These are phyloP conservation scores for Orthosia gothica DNA, from an alignment of 2,888 invertebrate genomes.

Conservation along the genomic window DNA sequence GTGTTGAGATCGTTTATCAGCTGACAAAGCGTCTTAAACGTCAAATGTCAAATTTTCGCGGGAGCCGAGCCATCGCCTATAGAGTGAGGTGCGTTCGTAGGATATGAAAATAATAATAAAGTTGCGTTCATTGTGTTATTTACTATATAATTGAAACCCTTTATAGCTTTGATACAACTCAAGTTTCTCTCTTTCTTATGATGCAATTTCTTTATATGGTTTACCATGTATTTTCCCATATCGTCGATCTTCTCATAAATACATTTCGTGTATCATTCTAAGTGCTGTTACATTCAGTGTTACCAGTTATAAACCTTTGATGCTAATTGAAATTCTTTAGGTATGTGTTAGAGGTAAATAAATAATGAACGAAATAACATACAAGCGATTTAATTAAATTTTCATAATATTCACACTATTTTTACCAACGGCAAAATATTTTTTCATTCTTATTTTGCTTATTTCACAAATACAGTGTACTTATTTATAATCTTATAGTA, in stretches of 20 bases:
- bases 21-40: conserved; percentile 73
- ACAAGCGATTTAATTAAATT: conserved; percentile 31
- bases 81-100: conserved; percentile 39
- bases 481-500: conserved; percentile 48
- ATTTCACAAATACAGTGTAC: conserved; percentile 6
- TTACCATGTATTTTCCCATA: neutral
- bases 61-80: conserved; percentile 61
- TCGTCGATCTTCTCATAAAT: neutral
- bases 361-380: conserved; percentile 8
- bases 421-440: conserved; percentile 7
- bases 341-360: neutral
- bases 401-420: neutral
- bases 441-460: neutral
- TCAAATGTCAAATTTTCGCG: conserved; percentile 85
- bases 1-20: conserved; percentile 66
- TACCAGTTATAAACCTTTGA: neutral
- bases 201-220: neutral
- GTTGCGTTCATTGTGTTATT: neutral
- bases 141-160: neutral
- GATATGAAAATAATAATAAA: neutral
- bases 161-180: neutral
- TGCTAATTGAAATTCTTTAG: neutral
- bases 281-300: neutral
- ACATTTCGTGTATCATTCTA: neutral
- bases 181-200: neutral